Conservation (phyloP, 2,888 invertebrate genomes). For the Megaustenia siamemsis region DNA sequence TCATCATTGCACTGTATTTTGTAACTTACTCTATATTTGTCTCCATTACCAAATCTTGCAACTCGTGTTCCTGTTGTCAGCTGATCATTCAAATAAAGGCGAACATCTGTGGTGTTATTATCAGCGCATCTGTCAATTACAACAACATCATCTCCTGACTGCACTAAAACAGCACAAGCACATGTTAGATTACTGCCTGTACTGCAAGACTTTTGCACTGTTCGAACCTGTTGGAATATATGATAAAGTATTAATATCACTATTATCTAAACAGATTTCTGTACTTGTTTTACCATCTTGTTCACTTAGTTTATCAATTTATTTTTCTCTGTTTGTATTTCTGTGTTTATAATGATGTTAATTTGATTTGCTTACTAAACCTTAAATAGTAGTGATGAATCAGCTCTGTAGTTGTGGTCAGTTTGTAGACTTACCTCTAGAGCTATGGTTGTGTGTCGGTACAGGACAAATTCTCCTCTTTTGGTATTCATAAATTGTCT, state of each 20-base stretch:
- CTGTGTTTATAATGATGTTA: background rate
- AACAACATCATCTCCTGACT: conserved; percentile 69
- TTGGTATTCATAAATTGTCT: conserved; percentile 66
- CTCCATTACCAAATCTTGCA: conserved; percentile 61
- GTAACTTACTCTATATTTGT: conserved; percentile 64
- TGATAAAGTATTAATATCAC: background rate
- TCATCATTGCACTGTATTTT: no score
- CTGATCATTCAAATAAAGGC: conserved; percentile 63
- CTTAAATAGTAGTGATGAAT: background rate
- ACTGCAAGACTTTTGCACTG: conserved; percentile 60
- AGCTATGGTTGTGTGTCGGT: conserved; percentile 60
- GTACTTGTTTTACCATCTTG: background rate
- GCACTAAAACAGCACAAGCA: conserved; percentile 69
- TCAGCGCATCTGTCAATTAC: conserved; percentile 66
- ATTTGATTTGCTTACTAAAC: no score
- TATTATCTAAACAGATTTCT: background rate
- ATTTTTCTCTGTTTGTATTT: background rate
- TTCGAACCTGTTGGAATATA: conserved; percentile 56
- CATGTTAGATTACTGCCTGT: conserved; percentile 60
- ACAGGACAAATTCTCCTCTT: conserved; percentile 73
- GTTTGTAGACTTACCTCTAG: conserved; percentile 30
- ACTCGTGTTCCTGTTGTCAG: conserved; percentile 65
- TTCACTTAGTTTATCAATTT: no score
- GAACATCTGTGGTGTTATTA: conserved; percentile 44
- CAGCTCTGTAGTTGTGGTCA: background rate